Base-by-base conservation (phyloP, 2,888 invertebrate genomes). In the Andrena marginata region DNA sequence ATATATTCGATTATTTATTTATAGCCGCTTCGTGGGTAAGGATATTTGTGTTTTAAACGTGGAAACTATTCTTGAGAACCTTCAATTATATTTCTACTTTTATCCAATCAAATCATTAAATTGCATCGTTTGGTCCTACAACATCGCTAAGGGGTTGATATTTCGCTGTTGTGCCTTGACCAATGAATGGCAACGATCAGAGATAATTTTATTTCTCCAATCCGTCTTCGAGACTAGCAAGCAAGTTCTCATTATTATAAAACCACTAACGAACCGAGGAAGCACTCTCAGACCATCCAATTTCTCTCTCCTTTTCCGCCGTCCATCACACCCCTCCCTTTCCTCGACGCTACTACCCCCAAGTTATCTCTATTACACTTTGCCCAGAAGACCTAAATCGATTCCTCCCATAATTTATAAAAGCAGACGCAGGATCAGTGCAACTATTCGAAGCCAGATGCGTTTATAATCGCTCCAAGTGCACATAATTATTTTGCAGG, bases 201-300 rank as follows among this genome's bases (percentile, higher is more conserved):
- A 89, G 91, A 87, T 88, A 90, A 92, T 91, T 90, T 83, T 90
- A 90, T 90, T 92, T 92, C 89, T 90, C 84, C 89, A 88, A 73
- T 84, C 87, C 79, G 71, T 75, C 85, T 84, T 88, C 81, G 81
- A 71, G 78, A 67, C 84, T 77, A 68, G 67, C 80, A 63, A 20
- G 83, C 76, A 83, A 85, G 77, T 86, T 90, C 90, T 88, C 89
- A 90, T 92, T 91, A 92, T 92, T 89, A 91, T 90, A 89, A 92
- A 92, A 90, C 91, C 91, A 89, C 92, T 92, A 92, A 93, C 90
- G 92, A 93, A 92, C 89, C 88, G 86, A 85, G 88, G 88, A 89
- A 87, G 85, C 83, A 80, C 84, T 86, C 75, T 78, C 84, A 49
- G 80, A 83, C 76, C 84, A 67, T 85, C 80, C 82, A 86, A 85